phyloP scores from a whole-genome alignment of 2,797 vertebrate species.

The Anas flavirostris region DNA sequence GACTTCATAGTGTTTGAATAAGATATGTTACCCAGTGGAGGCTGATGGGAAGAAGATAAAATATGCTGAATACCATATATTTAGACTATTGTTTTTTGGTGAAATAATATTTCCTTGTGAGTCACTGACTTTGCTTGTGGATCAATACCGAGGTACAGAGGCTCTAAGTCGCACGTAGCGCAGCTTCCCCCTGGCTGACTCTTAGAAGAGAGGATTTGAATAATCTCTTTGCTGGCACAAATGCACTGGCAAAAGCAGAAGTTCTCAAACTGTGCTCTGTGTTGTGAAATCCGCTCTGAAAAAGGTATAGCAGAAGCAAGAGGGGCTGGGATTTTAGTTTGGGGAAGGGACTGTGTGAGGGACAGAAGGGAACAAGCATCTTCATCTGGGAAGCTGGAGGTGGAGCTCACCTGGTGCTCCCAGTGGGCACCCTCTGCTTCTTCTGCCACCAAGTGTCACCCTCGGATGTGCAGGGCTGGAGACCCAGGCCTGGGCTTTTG shows the following conservation, averaged over 20 bases:
- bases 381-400: neutral
- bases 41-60: conserved; percentile 55
- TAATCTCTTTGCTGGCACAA: neutral
- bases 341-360: neutral
- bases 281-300: neutral
- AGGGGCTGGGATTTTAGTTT: neutral
- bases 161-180: fast-evolving
- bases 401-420: neutral
- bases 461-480: neutral
- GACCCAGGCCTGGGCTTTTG: neutral
- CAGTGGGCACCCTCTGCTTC: neutral
- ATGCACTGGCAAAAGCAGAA: neutral
- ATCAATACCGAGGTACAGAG: neutral
- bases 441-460: neutral
- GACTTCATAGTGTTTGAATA: conserved; percentile 53
- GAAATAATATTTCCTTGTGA: conserved; percentile 55
- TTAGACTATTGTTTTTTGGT: conserved; percentile 39
- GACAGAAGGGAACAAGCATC: neutral
- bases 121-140: conserved; percentile 9
- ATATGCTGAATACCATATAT: conserved; percentile 21
- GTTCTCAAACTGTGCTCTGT: neutral
- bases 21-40: neutral
- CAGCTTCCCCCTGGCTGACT: neutral
- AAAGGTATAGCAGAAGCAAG: neutral
- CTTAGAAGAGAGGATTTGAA: conserved; percentile 1